Conservation (phyloP, 2,888 invertebrate species). For the Xestia xanthographa region DNA sequence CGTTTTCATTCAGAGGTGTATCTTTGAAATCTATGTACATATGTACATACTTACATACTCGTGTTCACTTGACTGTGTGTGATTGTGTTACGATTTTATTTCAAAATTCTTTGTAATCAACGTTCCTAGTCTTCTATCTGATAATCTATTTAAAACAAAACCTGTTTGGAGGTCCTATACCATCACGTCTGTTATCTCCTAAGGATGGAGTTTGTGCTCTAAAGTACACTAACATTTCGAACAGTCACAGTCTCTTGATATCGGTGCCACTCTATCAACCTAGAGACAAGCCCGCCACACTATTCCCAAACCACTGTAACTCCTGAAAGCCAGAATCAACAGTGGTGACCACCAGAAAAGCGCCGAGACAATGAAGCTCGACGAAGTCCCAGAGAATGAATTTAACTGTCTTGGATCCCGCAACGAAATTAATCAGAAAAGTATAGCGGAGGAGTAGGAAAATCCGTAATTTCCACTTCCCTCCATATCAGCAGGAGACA, state of each 20-base stretch:
- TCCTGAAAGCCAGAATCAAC: too few species aligned
- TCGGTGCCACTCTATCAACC: neutral
- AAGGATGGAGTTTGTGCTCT: neutral
- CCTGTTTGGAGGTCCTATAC: neutral
- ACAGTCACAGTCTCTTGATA: neutral
- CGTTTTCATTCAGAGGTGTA: slow-evolving; percentile 54
- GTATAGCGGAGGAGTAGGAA: too few species aligned
- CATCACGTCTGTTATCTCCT: neutral
- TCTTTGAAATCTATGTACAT: slow-evolving; percentile 41
- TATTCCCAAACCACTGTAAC: too few species aligned
- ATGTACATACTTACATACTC: neutral
- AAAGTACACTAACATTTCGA: neutral
- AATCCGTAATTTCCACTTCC: too few species aligned
- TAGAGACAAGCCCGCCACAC: neutral
- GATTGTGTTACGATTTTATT: neutral
- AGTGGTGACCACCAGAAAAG: too few species aligned
- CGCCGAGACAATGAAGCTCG: too few species aligned
- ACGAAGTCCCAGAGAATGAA: too few species aligned
- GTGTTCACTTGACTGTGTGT: neutral
- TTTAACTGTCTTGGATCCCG: too few species aligned
- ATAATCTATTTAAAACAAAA: neutral
- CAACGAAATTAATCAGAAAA: too few species aligned
- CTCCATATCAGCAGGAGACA: too few species aligned
- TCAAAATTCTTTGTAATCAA: neutral
- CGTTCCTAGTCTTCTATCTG: neutral